phyloP scores from a whole-genome alignment of 2,113 vertebrate genomes.

The Herpetotheres cachinnans region DNA sequence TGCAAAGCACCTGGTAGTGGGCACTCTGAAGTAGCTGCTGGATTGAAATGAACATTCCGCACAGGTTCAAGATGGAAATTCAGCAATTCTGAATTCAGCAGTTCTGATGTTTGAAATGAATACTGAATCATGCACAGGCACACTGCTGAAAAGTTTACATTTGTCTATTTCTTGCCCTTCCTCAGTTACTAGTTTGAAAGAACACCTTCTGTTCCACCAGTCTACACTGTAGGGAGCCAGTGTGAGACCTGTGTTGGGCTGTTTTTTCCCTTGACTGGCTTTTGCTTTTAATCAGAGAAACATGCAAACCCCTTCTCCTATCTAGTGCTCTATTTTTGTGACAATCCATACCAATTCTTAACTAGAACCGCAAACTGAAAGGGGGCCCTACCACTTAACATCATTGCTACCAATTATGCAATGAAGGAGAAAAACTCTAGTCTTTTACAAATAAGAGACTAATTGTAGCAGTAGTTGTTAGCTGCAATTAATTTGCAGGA shows the following conservation, averaged over 20 bases:
- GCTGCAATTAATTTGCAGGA: background rate
- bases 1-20: background rate
- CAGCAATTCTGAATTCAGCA: background rate
- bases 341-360: background rate
- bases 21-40: background rate
- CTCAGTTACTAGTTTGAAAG: background rate
- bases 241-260: background rate
- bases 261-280: background rate
- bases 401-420: background rate
- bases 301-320: background rate
- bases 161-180: background rate
- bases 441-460: background rate
- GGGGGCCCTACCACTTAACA: background rate
- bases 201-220: background rate
- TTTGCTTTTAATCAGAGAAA: background rate
- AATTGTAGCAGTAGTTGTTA: background rate
- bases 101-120: background rate
- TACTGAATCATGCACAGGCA: background rate
- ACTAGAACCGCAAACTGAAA: background rate
- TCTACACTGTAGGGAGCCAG: background rate
- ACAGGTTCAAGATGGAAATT: background rate
- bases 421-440: background rate
- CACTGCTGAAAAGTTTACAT: background rate
- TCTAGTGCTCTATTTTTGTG: background rate
- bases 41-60: background rate